Evolutionary conservation across 1,140 invertebrate species (phyloP), one percentile per base, ranked within the genome.

Genomic region (Chelonus insularis): DNA sequence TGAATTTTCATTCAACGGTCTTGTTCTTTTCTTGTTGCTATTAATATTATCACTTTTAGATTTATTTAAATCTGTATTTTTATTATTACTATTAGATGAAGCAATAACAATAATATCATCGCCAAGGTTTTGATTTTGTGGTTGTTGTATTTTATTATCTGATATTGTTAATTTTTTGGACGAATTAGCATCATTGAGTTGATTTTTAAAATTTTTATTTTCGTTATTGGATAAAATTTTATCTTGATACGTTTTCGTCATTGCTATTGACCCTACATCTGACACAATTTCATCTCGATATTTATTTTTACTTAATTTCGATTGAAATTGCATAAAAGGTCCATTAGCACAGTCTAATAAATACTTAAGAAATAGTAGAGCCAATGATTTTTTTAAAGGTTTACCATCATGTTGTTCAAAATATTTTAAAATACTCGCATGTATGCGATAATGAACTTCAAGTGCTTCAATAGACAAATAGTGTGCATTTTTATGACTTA

Each of bases 381-480:
- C 76, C 3, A 80, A 52, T 1, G 78, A 78, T 57, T 73, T 76
- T 39, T 80, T 81, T n/a, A 84, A 23, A 0, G 71, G 66, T 71
- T 85, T 83, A 37, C 82, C 77, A 57, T 83, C 83, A 50, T 90
- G 85, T 62, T 88, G 86, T 70, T 94, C 88, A 29, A 96, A 79
- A 74, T 89, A 91, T 76, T 96, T 97, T 2, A 97, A 79, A 70
- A 94, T 91, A 39, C 89, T 89, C 0, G 91, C 89, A 76, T 97
- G 92, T 39, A 94, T 89, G 67, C 91, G 82, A 74, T 92, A 92
- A 73, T 91, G 88, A 5, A 91, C 86, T 80, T 97, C 95, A 14
- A 97, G 78, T 0, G 93, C 90, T 83, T 97, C 95, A n/a, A 97
- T 87, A 3, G 93, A 87, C 23, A 94, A 82, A 75, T 91, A 86